Evolutionary conservation across 2,113 vertebrate genomes (phyloP).

Genomic region (Typhlomys cinereus): DNA sequence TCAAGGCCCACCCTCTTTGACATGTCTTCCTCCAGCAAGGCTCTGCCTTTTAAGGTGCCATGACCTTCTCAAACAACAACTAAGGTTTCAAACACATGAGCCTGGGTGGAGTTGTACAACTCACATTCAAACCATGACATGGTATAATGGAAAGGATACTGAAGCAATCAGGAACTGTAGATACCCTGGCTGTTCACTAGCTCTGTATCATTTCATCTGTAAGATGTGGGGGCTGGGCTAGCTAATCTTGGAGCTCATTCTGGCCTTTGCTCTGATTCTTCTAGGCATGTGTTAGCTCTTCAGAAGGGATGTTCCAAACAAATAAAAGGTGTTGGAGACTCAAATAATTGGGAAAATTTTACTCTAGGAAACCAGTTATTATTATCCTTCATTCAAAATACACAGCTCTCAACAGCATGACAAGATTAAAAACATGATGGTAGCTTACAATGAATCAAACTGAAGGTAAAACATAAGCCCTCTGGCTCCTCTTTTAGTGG

Average conservation of each 20-base stretch:
- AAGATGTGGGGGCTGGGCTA: neutral
- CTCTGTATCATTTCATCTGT: neutral
- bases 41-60: too few species aligned
- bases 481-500: neutral
- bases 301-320: neutral
- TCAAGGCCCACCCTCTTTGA: too few species aligned
- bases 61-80: too few species aligned
- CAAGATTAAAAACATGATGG: neutral
- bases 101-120: too few species aligned
- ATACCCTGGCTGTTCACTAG: neutral
- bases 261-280: neutral
- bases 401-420: neutral
- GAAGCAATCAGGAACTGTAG: too few species aligned
- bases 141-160: too few species aligned
- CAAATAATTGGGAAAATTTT: neutral
- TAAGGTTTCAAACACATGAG: too few species aligned
- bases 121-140: too few species aligned
- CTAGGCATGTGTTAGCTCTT: neutral
- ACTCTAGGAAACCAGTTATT: neutral
- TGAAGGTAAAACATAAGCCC: slow-evolving; percentile 11
- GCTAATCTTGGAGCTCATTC: neutral
- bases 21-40: too few species aligned
- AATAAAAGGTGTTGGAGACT: neutral
- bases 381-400: neutral
- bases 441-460: neutral